These are phyloP conservation scores for Lepidonotus clava DNA, from an alignment of 2,888 invertebrate genomes.

Conservation along the genomic window DNA sequence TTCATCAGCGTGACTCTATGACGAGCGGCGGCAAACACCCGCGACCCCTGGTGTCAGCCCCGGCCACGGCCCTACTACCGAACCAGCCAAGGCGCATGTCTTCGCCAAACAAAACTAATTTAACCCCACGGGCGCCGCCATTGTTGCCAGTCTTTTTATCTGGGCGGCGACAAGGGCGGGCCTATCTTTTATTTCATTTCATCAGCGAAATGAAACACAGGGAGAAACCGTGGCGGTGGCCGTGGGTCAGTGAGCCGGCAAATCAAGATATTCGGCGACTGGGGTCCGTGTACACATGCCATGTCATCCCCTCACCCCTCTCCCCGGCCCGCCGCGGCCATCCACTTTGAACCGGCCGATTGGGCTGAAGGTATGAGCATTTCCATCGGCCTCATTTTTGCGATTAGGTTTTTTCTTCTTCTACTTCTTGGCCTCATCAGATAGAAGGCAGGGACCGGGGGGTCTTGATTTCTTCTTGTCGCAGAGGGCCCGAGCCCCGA, in stretches of 20 bases:
- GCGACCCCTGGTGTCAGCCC: background rate
- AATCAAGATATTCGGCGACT: conserved; percentile 50
- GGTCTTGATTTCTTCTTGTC: conserved; percentile 2
- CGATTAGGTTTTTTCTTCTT: conserved; percentile 37
- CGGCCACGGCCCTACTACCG: background rate
- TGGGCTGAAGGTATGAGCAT: conserved; percentile 13
- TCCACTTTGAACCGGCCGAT: conserved; percentile 43
- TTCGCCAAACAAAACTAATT: conserved; percentile 49
- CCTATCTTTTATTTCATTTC: conserved; percentile 53
- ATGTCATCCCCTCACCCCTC: too few species aligned
- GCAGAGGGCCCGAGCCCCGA: background rate
- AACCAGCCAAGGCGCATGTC: background rate
- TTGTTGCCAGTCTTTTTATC: conserved; percentile 37
- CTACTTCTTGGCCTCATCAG: background rate
- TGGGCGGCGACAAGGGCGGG: conserved; percentile 13
- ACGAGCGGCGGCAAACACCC: background rate
- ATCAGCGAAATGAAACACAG: conserved; percentile 35
- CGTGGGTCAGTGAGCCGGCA: conserved; percentile 46
- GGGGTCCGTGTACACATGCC: conserved; percentile 18
- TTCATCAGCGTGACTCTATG: conserved; percentile 32
- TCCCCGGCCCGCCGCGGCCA: background rate
- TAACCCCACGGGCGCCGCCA: conserved; percentile 47
- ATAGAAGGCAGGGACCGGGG: background rate
- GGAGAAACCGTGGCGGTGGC: background rate
- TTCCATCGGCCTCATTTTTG: conserved; percentile 24